A percentile compares a stretch with the other conserved stretches of the same genome.
phyloP scores from a whole-genome alignment of 1,140 invertebrate species.

The Papilio machaon region DNA sequence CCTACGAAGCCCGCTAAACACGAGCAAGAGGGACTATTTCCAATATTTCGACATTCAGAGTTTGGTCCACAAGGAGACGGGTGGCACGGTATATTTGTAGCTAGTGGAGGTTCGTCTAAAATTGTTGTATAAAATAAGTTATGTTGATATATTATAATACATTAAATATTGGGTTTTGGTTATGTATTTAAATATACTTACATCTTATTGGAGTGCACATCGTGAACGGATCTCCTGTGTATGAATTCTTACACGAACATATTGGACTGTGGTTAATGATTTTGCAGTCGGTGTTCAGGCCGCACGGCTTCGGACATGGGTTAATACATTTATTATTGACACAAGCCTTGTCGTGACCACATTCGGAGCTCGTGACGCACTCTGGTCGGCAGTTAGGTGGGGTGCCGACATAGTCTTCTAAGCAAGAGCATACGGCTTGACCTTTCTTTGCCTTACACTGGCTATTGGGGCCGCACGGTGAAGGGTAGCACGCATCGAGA shows the following conservation, averaged over 20 bases:
- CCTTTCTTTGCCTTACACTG: slow-evolving; percentile 82
- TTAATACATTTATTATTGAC: slow-evolving; percentile 84
- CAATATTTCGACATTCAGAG: slow-evolving; percentile 85
- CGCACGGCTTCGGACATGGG: slow-evolving; percentile 85
- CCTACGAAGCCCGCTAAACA: slow-evolving; percentile 86
- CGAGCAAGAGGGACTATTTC: slow-evolving; percentile 84
- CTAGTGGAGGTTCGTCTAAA: slow-evolving; percentile 61
- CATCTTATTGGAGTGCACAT: slow-evolving; percentile 82
- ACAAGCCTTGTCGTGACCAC: slow-evolving; percentile 84
- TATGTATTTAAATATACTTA: slow-evolving; percentile 69
- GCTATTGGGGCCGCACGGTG: slow-evolving; percentile 86
- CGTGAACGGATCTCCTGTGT: slow-evolving; percentile 85
- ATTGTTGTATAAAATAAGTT: slow-evolving; percentile 70
- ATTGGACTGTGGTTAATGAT: slow-evolving; percentile 87
- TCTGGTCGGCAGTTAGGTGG: slow-evolving; percentile 85
- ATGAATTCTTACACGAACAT: slow-evolving; percentile 84
- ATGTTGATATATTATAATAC: neutral
- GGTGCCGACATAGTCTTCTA: slow-evolving; percentile 83
- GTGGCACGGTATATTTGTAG: slow-evolving; percentile 82
- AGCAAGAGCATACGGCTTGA: slow-evolving; percentile 85
- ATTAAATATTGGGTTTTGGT: no score
- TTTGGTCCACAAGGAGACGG: slow-evolving; percentile 88
- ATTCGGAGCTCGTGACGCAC: slow-evolving; percentile 85
- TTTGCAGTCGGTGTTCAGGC: slow-evolving; percentile 83
- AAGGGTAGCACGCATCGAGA: slow-evolving; percentile 83